Evolutionary conservation across 2,888 invertebrate species (phyloP), one percentile per base, ranked within the genome.

Genomic region (Calephelis perditalis): DNA sequence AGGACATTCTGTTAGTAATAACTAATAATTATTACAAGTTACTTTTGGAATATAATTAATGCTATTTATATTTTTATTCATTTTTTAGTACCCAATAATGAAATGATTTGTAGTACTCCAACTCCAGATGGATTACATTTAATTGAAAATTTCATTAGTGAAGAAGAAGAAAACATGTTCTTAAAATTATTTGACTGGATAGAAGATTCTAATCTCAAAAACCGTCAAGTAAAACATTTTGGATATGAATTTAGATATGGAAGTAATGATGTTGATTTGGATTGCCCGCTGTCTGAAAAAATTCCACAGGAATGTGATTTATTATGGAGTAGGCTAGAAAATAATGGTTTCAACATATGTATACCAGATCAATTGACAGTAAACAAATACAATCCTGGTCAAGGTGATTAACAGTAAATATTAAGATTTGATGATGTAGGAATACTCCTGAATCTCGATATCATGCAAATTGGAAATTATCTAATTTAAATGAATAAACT

Each of bases 211-310:
- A 79, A 73, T 45, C 81, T 97, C 67, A 98, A 97, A 77, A 95
- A 98, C 75, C 91, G 98, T 46, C 92, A 92, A 84, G 98, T 98
- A 0, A 95, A 93, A 76, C 98, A 98, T 86, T 98, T 93, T 86
- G 98, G 98, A 0, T 98, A 94, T 81, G 96, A 97, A 78, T 99
- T 99, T 80, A 88, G 94, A 65, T 99, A 99, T 82, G 95, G 94
- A 57, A 94, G 92, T 36, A 98, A 98, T 84, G 95, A 95, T 83
- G 95, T 98, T 0, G 95, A 98, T 79, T 88, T 93, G 60, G 80
- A 92, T 60, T 81, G 90, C 58, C 96, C 97, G 0, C 83, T 96
- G 43, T 69, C 82, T 0, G 91, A 94, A 55, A 84, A 84, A 49
- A 94, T 98, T 71, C 98, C 98, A 0, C 66, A 76, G 5, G 91